A percentile compares a stretch with the other conserved stretches of the same genome.
These are phyloP conservation scores for Metallyticus violacea DNA, from an alignment of 2,888 invertebrate species.

Conservation along the genomic window DNA sequence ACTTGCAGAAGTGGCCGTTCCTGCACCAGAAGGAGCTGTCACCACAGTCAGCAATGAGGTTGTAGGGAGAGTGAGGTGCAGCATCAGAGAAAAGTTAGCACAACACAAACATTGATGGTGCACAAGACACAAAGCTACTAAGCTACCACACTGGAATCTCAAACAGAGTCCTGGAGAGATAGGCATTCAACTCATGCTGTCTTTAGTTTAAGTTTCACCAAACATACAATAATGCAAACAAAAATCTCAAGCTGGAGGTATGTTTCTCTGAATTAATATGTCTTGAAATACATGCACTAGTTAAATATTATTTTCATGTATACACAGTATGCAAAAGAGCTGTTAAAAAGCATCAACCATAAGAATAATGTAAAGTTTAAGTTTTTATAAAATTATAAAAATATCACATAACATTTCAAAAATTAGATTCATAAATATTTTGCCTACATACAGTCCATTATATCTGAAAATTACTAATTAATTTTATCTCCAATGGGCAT, in stretches of 20 bases:
- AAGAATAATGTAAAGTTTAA: not conserved
- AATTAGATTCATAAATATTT: not conserved
- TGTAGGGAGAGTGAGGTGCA: not conserved
- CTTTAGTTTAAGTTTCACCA: not conserved
- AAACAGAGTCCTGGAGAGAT: not conserved
- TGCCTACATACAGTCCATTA: no score
- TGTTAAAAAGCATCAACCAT: not conserved
- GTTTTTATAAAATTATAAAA: not conserved
- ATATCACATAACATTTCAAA: not conserved
- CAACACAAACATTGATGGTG: not conserved
- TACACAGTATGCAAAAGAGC: not conserved
- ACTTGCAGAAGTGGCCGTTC: constrained; percentile 43
- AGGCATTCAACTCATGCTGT: no score
- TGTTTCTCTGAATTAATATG: not conserved
- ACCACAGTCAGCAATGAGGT: not conserved
- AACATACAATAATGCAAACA: not conserved
- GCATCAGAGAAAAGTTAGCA: not conserved
- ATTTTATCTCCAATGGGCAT: not conserved
- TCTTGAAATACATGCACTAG: not conserved
- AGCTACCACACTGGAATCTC: not conserved
- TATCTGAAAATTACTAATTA: not conserved
- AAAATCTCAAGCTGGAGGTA: not conserved
- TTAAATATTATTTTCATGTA: not conserved
- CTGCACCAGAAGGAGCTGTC: constrained; percentile 9
- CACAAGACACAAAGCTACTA: not conserved